phyloP scores from a whole-genome alignment of 1,140 invertebrate genomes.

The Mycetomoellerius zeteki region DNA sequence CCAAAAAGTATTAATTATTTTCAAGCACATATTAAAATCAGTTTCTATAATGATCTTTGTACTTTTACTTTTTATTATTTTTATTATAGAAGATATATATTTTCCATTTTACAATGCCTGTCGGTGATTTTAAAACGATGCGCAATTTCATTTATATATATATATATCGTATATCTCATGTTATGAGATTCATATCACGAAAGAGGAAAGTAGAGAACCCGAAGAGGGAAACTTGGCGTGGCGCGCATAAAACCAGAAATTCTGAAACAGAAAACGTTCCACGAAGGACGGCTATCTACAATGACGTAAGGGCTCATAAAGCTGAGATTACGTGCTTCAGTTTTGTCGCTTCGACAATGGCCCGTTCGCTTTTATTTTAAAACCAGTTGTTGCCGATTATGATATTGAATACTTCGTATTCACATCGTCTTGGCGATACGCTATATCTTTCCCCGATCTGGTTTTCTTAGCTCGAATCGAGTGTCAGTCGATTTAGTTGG shows the following conservation, averaged over 20 bases:
- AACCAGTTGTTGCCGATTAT: conserved; percentile 59
- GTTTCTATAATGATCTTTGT: conserved; percentile 2
- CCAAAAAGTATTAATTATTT: background rate
- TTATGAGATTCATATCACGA: background rate
- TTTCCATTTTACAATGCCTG: background rate
- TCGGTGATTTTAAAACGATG: background rate
- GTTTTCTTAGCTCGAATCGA: background rate
- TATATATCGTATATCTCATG: background rate
- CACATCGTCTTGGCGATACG: conserved; percentile 13
- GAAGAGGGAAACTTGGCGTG: conserved; percentile 2
- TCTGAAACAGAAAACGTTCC: conserved; percentile 64
- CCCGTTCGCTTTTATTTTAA: conserved; percentile 64
- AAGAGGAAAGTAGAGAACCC: background rate
- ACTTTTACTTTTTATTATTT: background rate
- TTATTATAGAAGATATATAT: background rate
- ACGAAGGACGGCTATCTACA: conserved; percentile 48
- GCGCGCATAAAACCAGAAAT: conserved; percentile 57
- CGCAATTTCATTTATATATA: background rate
- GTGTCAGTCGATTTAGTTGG: background rate
- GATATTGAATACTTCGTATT: conserved; percentile 58
- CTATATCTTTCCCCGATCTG: background rate
- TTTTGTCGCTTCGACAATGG: conserved; percentile 60
- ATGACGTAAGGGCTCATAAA: conserved; percentile 54
- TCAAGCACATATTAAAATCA: background rate
- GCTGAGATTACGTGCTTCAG: conserved; percentile 27